Evolutionary conservation across 2,888 invertebrate species (phyloP).

Genomic region (Marronus borbonicus): DNA sequence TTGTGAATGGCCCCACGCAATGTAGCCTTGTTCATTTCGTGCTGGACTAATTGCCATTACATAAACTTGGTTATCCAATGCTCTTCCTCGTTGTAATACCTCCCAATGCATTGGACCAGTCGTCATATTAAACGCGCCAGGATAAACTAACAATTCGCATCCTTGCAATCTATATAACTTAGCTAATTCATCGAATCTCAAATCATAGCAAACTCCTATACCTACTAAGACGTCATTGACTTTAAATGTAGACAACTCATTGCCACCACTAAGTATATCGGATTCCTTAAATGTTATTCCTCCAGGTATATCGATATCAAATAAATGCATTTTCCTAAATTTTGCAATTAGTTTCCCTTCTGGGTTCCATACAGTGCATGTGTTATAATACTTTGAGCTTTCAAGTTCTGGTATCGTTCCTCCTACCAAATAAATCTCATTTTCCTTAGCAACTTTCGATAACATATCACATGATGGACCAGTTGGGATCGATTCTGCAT

Average conservation of each 20-base stretch:
- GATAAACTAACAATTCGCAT: slow-evolving; percentile 90
- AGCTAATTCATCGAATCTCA: slow-evolving; percentile 93
- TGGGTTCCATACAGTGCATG: slow-evolving; percentile 89
- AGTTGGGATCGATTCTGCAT: slow-evolving; percentile 87
- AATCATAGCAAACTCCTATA: slow-evolving; percentile 95
- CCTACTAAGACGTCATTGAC: slow-evolving; percentile 85
- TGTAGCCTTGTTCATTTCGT: slow-evolving; percentile 82
- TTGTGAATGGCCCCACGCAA: slow-evolving; percentile 92
- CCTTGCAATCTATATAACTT: slow-evolving; percentile 78
- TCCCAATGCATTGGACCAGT: slow-evolving; percentile 97
- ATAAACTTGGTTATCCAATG: slow-evolving; percentile 92
- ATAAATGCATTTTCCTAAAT: slow-evolving; percentile 93
- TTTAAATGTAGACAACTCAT: slow-evolving; percentile 81
- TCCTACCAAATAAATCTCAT: slow-evolving; percentile 86
- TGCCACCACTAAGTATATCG: slow-evolving; percentile 84
- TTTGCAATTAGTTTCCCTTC: slow-evolving; percentile 84
- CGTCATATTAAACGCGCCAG: slow-evolving; percentile 96
- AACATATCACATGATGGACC: slow-evolving; percentile 84
- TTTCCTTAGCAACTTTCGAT: slow-evolving; percentile 82
- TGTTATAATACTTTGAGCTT: slow-evolving; percentile 83
- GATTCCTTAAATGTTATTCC: slow-evolving; percentile 96
- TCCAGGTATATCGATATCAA: slow-evolving; percentile 95
- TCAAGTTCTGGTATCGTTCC: slow-evolving; percentile 91
- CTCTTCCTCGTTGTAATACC: slow-evolving; percentile 84
- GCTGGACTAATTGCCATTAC: slow-evolving; percentile 91